These are phyloP conservation scores for Hemibagrus guttatus DNA, from an alignment of 2,797 vertebrate genomes.

Conservation along the genomic window DNA sequence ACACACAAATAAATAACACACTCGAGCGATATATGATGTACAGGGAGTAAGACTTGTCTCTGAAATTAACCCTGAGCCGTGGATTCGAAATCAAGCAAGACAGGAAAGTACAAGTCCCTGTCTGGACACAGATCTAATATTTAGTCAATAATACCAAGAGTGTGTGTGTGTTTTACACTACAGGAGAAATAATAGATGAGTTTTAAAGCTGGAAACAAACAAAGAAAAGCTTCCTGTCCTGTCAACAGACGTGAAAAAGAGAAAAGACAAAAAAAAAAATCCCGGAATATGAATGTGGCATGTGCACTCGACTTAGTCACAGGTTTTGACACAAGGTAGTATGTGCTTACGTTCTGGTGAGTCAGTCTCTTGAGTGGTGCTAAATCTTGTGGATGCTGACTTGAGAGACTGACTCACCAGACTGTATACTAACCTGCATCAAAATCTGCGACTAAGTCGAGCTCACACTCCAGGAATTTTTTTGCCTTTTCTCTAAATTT, in stretches of 20 bases:
- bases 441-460: too few species aligned
- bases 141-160: neutral
- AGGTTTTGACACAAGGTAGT: too few species aligned
- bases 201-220: neutral
- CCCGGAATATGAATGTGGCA: too few species aligned
- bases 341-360: too few species aligned
- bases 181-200: neutral
- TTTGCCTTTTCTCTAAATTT: too few species aligned
- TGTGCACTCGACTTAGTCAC: too few species aligned
- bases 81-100: neutral
- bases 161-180: neutral
- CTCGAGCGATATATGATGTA: conserved; percentile 4
- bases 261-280: neutral
- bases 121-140: neutral
- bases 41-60: neutral
- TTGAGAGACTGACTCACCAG: too few species aligned
- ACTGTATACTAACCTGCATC: too few species aligned
- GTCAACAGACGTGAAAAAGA: neutral
- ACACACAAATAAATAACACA: neutral
- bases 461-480: too few species aligned
- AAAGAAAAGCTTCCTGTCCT: neutral
- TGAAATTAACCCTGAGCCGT: neutral
- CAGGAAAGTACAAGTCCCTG: neutral
- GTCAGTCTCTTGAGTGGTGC: too few species aligned
- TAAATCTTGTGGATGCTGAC: too few species aligned